Base-by-base conservation (phyloP, 2,888 invertebrate genomes). In the Eueremaeus valkanovi region DNA sequence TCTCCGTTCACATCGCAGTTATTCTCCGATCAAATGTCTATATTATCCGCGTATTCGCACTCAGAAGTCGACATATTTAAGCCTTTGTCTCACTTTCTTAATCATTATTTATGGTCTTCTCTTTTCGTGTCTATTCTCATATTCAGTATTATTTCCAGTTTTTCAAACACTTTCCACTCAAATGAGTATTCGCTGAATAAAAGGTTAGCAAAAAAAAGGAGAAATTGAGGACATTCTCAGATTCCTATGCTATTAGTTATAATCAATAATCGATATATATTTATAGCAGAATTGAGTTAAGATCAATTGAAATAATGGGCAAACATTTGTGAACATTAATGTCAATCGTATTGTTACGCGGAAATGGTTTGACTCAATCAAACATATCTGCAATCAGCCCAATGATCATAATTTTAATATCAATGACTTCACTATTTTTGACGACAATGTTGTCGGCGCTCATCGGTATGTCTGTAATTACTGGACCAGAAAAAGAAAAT, bases 401-500 rank as follows among this genome's bases (percentile, higher is more conserved):
- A 27, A 21, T 8, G 24, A 24, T 58, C 3, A 58, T 58, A 29
- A 58, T 31, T 58, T 31, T 58, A 58, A 58, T 58, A 58, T 58
- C 58, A 31, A 29, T 31, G 58, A 18, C 31, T 58, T 58, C 58
- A 16, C 11, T 58, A 31, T 58, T 58, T 58, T 31, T 58, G 31
- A 58, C 58, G 16, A 58, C 58, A 31, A 58, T 58, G 29, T 29
- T 58, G 31, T 58, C 58, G 58, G 58, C 58, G 11, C 27, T 58
- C 5, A 58, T 58, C 31, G 58, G 58, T 58, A 58, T 58, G 58
- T 58, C 58, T 58, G 13, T 58, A 21, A 58, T 58, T 5, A 58
- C 31, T 3, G 58, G 58, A 21, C 58, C 58, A 2, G 58, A 58
- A 21, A 58, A 29, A 29, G 58, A 27, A 1, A 58, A 58, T 31